Percentiles rank a stretch among this genome's conserved stretches.
Conservation (phyloP, 2,113 vertebrate genomes). For the Sorex araneus region DNA sequence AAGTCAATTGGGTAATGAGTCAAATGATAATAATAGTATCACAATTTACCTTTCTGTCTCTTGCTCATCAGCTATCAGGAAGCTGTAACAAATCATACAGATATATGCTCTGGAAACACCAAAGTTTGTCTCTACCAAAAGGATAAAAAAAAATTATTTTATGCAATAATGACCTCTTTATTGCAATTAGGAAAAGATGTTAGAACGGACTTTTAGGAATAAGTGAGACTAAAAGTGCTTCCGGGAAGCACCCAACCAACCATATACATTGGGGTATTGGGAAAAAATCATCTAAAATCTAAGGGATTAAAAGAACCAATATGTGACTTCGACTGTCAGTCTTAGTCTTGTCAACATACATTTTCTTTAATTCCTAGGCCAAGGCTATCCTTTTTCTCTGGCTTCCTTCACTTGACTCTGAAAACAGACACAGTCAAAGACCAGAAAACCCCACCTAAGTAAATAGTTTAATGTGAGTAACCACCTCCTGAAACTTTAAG, state of each 20-base stretch:
- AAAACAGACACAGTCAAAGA: conserved; percentile 38
- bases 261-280: background rate
- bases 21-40: background rate
- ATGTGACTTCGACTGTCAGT: background rate
- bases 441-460: conserved; percentile 4
- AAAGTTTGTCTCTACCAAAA: background rate
- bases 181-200: background rate
- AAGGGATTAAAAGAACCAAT: background rate
- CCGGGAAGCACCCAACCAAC: conserved; percentile 21
- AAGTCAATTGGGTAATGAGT: background rate
- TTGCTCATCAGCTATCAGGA: conserved; percentile 38
- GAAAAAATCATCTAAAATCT: background rate
- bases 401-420: conserved; percentile 18
- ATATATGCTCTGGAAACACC: conserved; percentile 36
- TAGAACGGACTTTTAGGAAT: background rate
- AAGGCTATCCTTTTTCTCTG: background rate
- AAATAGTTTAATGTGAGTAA: background rate
- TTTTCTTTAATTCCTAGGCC: conserved; percentile 8
- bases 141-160: conserved; percentile 47
- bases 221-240: background rate
- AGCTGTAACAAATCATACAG: background rate
- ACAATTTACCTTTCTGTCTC: conserved; percentile 36
- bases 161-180: background rate
- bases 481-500: background rate
- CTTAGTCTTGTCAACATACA: background rate